Evolutionary conservation across 2,113 vertebrate species (phyloP), one percentile per base, ranked within the genome.

Genomic region (Glaucidium brasilianum): DNA sequence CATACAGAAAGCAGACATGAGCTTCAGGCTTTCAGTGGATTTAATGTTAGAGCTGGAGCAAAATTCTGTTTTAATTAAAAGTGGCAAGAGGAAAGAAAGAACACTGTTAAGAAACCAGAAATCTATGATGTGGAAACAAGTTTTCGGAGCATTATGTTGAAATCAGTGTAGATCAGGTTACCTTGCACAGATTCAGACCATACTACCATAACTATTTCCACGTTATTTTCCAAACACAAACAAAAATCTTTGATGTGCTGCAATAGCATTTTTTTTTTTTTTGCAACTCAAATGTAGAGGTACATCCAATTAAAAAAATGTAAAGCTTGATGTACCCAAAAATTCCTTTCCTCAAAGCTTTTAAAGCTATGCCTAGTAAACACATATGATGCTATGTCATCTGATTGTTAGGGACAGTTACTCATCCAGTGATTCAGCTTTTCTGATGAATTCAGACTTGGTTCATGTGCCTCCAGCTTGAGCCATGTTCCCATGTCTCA

Each of bases 371-470:
- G 64, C 29, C 66, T 92, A 58, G 53, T 66, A 91, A 92, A 93
- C 55, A 83, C 6, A 50, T 55, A 69, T 7, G 55, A 74, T 85
- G 27, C 58, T 43, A 18, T 72, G 49, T 75, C 62, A 90, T 94
- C 60, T 95, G 84, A 81, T 20, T 53, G 62, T 68, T 55, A 80
- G 26, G 52, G 60, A 64, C 84, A 91, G 63, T 92, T 95, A 92
- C 60, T 92, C 96, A 96, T 81, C 29, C n/a, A 59, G 79, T 93
- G 91, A 95, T 77, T 96, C 85, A 95, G 90, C 88, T 95, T 90
- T 93, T 88, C 92, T 94, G 90, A 77, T 35, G 5, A 90, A 88
- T 92, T 77, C 59, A 67, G 78, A 41, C 72, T 73, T 37, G 47
- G 78, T 79, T 85, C 72, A 34, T 43, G 64, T 26, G 83, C 72